Conservation (phyloP, 2,113 vertebrate genomes). For the Urocolius indicus region DNA sequence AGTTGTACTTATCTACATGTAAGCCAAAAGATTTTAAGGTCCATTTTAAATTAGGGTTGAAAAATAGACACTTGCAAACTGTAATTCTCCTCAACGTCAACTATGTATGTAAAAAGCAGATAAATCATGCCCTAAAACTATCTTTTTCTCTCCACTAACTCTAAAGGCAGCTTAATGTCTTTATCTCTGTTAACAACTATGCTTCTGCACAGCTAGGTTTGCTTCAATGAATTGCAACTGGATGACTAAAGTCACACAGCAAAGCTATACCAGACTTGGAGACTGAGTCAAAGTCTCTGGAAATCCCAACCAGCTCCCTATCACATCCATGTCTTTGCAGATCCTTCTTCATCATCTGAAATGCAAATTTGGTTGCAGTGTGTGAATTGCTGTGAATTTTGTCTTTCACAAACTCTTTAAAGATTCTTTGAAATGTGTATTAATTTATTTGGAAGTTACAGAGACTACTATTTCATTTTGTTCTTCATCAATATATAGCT, state of each 20-base stretch:
- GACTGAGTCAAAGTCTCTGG: neutral
- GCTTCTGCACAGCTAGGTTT: neutral
- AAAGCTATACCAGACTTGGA: neutral
- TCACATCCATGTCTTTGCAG: neutral
- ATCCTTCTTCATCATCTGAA: neutral
- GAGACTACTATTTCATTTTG: neutral
- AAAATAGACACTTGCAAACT: neutral
- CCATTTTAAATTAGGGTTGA: neutral
- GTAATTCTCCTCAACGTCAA: neutral
- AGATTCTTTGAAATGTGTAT: neutral
- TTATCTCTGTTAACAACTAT: neutral
- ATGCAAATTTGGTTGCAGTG: neutral
- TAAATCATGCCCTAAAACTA: neutral
- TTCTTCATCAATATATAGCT: neutral
- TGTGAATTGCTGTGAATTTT: neutral
- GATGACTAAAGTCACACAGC: neutral
- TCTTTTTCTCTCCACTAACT: neutral
- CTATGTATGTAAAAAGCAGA: neutral
- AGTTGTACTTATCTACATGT: fast-evolving
- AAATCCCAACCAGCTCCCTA: neutral
- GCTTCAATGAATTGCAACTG: neutral
- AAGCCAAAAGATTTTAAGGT: neutral
- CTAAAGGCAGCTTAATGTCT: neutral
- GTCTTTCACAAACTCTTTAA: neutral
- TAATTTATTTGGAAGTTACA: neutral